phyloP scores from a whole-genome alignment of 1,140 invertebrate species.

The Antheraea mylitta region DNA sequence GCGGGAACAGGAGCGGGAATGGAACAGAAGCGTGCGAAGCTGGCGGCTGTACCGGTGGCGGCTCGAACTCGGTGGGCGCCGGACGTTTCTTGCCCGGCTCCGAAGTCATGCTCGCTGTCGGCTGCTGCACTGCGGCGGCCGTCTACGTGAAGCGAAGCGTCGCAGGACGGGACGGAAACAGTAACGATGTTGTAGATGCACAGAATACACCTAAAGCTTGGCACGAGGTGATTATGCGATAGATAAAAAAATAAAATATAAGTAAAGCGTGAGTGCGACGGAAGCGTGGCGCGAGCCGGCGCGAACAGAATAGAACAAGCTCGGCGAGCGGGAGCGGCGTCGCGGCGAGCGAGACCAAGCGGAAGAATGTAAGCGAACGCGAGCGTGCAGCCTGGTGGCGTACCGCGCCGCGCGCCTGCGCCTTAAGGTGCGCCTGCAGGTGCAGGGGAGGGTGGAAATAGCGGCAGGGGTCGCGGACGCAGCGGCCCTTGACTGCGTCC shows the following conservation, averaged over 20 bases:
- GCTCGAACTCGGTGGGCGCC: conserved; percentile 72
- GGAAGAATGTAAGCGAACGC: conserved; percentile 74
- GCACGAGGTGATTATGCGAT: conserved; percentile 76
- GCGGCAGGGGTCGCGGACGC: conserved; percentile 97
- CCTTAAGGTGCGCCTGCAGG: conserved; percentile 99
- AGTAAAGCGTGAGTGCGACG: conserved; percentile 77
- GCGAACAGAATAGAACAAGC: conserved; percentile 73
- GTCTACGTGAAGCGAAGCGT: conserved; percentile 78
- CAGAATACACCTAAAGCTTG: conserved; percentile 79
- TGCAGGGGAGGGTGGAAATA: conserved; percentile 98
- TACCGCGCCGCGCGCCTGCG: conserved; percentile 97
- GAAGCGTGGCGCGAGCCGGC: conserved; percentile 73
- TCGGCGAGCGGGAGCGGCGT: conserved; percentile 74
- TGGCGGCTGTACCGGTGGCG: conserved; percentile 69
- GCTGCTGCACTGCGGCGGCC: conserved; percentile 70
- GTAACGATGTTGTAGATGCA: conserved; percentile 79
- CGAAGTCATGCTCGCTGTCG: conserved; percentile 66
- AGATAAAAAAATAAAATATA: conserved; percentile 72
- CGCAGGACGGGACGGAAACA: conserved; percentile 78
- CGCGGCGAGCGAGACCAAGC: conserved; percentile 73
- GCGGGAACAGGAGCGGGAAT: conserved; percentile 35
- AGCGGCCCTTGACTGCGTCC: conserved; percentile 98
- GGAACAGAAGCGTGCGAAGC: conserved; percentile 67
- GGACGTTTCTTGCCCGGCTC: conserved; percentile 72
- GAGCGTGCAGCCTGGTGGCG: conserved; percentile 83